phyloP scores from a whole-genome alignment of 2,113 vertebrate genomes.

The Neolamprologus caudopunctatus region DNA sequence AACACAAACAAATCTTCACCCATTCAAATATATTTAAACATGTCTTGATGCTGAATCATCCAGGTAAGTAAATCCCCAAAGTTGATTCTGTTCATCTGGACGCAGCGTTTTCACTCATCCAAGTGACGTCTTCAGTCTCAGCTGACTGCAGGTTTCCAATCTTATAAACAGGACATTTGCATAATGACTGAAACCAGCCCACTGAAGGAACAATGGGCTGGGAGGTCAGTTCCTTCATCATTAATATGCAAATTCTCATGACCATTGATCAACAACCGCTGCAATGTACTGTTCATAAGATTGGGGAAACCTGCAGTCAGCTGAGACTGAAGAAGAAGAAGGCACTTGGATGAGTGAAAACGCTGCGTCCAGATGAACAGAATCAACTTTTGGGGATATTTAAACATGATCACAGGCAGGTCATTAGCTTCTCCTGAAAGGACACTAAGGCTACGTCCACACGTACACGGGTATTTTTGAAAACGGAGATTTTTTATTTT shows the following conservation, averaged over 20 bases:
- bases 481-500: too few relatives aligned
- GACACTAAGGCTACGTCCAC: not conserved
- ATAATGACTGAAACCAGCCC: not conserved
- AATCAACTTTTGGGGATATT: not conserved
- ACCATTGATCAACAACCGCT: not conserved
- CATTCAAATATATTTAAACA: not conserved
- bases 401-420: accelerated
- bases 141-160: not conserved
- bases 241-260: not conserved
- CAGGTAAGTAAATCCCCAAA: not conserved
- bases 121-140: accelerated
- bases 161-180: accelerated
- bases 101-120: not conserved
- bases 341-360: not conserved
- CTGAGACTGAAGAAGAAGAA: not conserved
- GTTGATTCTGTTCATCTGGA: not conserved
- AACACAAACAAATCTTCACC: not conserved
- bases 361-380: not conserved
- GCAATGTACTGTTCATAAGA: not conserved
- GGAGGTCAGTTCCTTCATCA: not conserved
- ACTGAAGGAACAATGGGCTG: not conserved
- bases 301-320: not conserved
- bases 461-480: too few relatives aligned
- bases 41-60: not conserved
- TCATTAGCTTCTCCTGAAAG: not conserved